A percentile compares a stretch with the other conserved stretches of the same genome.
Evolutionary conservation across 2,888 invertebrate species (phyloP).

Genomic region (Calameuta pallipes): DNA sequence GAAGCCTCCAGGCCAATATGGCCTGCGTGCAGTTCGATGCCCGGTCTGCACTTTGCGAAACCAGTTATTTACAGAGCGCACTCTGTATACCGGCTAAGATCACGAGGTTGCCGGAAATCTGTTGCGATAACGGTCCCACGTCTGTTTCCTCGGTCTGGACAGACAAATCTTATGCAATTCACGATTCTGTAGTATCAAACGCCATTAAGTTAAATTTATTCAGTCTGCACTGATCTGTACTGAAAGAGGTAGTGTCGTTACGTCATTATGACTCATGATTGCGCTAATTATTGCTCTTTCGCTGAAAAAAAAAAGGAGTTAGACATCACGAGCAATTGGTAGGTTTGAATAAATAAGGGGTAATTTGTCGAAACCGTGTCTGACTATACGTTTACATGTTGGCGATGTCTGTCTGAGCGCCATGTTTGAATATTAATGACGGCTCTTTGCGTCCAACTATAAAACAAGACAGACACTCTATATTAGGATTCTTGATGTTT

Average conservation of each 20-base stretch:
- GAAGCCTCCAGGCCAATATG: not conserved
- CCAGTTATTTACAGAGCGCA: constrained; percentile 40
- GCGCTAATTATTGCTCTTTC: not conserved
- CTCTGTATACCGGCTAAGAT: not conserved
- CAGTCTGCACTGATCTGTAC: not conserved
- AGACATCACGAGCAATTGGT: not conserved
- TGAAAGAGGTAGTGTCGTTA: not conserved
- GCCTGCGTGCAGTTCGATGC: not conserved
- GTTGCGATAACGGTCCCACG: not conserved
- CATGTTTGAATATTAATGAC: not conserved
- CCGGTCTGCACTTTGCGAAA: constrained; percentile 39
- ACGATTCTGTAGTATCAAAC: not conserved
- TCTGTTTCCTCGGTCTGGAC: not conserved
- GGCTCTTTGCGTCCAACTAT: not conserved
- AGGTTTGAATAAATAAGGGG: not conserved
- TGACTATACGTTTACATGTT: not conserved
- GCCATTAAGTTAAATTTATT: not conserved
- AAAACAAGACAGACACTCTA: not conserved
- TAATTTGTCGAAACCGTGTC: not conserved
- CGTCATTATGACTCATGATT: not conserved
- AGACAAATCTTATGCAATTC: not conserved
- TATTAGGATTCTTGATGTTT: not conserved
- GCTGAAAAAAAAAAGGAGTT: not conserved
- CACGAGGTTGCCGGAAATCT: constrained; percentile 1
- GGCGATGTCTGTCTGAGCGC: not conserved